These are phyloP conservation scores for Poecile montanus DNA, from an alignment of 2,797 vertebrate genomes.

Conservation along the genomic window DNA sequence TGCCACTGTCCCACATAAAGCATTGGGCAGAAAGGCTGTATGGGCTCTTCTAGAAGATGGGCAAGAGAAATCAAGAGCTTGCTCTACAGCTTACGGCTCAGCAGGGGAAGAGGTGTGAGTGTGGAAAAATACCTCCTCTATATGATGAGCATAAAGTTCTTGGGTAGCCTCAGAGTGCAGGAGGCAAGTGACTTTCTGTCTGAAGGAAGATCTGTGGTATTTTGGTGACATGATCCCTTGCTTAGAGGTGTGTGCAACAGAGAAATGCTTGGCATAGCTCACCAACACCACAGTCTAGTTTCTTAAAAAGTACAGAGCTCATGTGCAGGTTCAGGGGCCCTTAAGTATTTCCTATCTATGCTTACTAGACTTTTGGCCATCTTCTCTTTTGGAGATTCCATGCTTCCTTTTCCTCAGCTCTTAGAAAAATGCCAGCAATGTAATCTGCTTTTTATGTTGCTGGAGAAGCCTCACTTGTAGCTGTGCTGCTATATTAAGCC, in stretches of 20 bases:
- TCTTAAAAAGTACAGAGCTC: not conserved
- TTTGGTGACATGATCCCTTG: not conserved
- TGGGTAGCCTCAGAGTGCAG: not conserved
- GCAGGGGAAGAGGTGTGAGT: not conserved
- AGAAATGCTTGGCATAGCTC: not conserved
- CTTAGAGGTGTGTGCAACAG: not conserved
- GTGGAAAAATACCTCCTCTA: not conserved
- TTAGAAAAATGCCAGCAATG: constrained; percentile 13
- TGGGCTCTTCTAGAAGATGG: not conserved
- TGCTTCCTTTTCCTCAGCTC: not conserved
- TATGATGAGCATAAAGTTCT: not conserved
- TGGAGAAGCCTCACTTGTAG: not conserved
- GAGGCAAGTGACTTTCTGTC: not conserved
- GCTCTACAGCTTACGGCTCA: not conserved
- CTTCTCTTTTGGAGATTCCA: not conserved
- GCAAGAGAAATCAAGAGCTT: not conserved
- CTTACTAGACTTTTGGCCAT: not conserved
- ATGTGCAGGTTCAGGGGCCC: not conserved
- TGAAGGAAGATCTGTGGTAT: not conserved
- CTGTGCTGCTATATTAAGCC: not conserved
- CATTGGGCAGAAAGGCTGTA: not conserved
- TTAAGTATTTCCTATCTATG: constrained; percentile 8
- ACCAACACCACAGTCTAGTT: not conserved
- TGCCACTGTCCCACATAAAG: not conserved
- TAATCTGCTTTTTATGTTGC: not conserved